Evolutionary conservation across 2,888 invertebrate genomes (phyloP).

Genomic region (Acleris holmiana): DNA sequence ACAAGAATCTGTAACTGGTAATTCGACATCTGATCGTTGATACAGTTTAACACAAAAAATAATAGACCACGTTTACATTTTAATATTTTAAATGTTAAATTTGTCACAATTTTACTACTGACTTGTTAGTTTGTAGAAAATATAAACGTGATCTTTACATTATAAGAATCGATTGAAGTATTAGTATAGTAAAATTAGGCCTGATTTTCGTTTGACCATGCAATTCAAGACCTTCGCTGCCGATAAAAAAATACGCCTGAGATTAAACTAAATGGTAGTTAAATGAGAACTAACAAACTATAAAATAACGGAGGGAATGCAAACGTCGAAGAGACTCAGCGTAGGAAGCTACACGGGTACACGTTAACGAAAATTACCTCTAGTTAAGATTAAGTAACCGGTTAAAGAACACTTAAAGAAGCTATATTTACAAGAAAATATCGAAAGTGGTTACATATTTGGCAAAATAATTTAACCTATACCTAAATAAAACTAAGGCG

Average conservation of each 20-base stretch:
- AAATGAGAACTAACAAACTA: slow-evolving; percentile 34
- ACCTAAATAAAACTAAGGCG: slow-evolving; percentile 56
- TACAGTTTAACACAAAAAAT: slow-evolving; percentile 42
- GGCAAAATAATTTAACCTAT: slow-evolving; percentile 77
- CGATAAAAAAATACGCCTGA: slow-evolving; percentile 14
- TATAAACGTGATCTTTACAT: slow-evolving; percentile 21
- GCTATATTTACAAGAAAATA: slow-evolving; percentile 73
- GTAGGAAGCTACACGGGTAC: slow-evolving; percentile 1
- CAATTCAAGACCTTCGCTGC: slow-evolving; percentile 22
- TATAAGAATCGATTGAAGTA: slow-evolving; percentile 5
- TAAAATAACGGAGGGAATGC: slow-evolving; percentile 59
- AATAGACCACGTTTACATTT: slow-evolving; percentile 24
- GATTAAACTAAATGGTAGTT: slow-evolving; percentile 22
- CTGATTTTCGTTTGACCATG: slow-evolving; percentile 34
- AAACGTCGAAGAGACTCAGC: slow-evolving; percentile 44
- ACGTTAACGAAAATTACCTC: slow-evolving; percentile 42
- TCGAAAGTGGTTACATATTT: slow-evolving; percentile 70
- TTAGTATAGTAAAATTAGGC: slow-evolving; percentile 25
- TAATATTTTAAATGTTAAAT: not conserved
- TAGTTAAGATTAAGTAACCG: slow-evolving; percentile 53
- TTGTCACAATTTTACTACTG: not conserved
- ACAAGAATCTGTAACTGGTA: slow-evolving; percentile 74
- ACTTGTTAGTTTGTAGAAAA: slow-evolving; percentile 2
- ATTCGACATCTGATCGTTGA: slow-evolving; percentile 45
- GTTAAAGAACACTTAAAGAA: slow-evolving; percentile 53